phyloP scores from a whole-genome alignment of 2,113 vertebrate genomes.

The Rhodinocichla rosea region DNA sequence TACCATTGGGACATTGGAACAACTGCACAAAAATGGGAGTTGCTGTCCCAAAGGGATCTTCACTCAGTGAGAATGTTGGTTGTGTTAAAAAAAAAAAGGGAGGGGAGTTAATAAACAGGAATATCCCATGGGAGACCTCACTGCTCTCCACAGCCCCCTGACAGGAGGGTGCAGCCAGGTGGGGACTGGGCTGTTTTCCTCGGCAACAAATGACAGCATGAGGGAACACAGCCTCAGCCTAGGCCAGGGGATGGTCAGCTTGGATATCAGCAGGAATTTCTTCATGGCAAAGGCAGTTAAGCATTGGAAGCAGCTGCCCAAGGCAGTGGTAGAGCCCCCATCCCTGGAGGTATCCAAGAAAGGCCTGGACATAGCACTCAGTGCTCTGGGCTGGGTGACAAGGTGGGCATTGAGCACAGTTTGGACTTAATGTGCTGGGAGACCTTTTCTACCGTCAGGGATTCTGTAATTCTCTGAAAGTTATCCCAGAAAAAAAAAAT shows the following conservation, averaged over 20 bases:
- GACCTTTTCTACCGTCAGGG: background rate
- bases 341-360: background rate
- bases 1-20: background rate
- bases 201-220: background rate
- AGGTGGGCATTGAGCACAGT: fast-evolving
- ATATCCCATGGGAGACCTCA: background rate
- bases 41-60: background rate
- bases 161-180: background rate
- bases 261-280: background rate
- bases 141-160: background rate
- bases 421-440: fast-evolving
- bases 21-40: background rate
- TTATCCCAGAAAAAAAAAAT: background rate
- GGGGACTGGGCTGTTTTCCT: background rate
- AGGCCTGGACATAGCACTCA: background rate
- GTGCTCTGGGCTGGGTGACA: background rate
- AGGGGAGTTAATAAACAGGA: background rate
- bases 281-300: background rate
- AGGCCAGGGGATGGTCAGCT: background rate
- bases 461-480: background rate
- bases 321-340: fast-evolving
- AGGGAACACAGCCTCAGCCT: background rate
- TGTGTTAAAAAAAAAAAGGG: background rate
- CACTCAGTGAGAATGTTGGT: background rate
- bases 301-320: background rate